Conservation (phyloP, 2,797 vertebrate species). For the Spea hammondii region DNA sequence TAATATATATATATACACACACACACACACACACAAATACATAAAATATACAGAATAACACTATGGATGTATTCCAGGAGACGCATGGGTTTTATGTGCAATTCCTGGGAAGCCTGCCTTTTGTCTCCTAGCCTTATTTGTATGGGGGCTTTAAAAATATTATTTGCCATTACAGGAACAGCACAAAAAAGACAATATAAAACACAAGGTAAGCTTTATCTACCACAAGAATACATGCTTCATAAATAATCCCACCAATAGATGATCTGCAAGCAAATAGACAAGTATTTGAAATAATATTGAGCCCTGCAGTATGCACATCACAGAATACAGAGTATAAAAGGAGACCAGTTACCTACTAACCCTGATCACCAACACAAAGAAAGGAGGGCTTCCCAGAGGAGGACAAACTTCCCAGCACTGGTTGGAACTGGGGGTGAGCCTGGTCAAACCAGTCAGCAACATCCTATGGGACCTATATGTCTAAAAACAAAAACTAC, state of each 20-base stretch:
- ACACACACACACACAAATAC: too few relatives aligned
- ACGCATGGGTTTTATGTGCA: too few relatives aligned
- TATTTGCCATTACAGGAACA: background rate
- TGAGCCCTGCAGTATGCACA: too few relatives aligned
- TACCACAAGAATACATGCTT: background rate
- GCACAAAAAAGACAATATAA: background rate
- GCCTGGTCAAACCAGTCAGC: background rate
- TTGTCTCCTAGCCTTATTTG: background rate
- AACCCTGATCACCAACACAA: background rate
- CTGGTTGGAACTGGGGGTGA: background rate
- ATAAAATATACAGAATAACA: too few relatives aligned
- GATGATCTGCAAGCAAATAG: too few relatives aligned
- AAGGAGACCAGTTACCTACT: background rate
- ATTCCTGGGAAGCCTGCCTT: background rate
- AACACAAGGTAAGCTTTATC: background rate
- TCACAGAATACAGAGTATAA: too few relatives aligned
- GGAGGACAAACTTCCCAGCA: background rate
- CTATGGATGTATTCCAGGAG: too few relatives aligned
- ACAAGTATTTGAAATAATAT: too few relatives aligned
- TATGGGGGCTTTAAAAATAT: background rate
- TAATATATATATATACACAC: too few relatives aligned
- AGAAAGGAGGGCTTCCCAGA: background rate
- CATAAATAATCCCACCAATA: background rate
- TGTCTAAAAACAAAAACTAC: too few relatives aligned
- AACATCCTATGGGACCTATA: too few relatives aligned